Conservation (phyloP, 2,888 invertebrate genomes). For the Hymenopus coronatus region DNA sequence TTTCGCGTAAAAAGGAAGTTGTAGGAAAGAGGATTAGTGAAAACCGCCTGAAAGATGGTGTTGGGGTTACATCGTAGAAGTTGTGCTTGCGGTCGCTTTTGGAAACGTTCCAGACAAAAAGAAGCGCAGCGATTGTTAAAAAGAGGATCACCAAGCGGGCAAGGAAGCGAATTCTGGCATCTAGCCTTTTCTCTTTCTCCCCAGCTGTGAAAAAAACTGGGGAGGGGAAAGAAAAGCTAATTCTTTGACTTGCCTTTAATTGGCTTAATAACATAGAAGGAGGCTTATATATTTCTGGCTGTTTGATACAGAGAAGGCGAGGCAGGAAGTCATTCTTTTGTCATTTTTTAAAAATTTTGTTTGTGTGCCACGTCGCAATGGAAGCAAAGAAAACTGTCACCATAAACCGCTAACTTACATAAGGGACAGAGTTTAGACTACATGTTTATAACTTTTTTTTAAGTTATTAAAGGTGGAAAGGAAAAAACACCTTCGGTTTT, state of each 20-base stretch:
- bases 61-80: neutral
- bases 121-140: neutral
- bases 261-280: conserved; percentile 21
- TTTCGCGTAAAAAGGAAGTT: neutral
- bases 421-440: neutral
- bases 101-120: neutral
- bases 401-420: neutral
- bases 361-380: neutral
- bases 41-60: neutral
- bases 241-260: conserved; percentile 24
- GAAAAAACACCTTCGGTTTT: neutral
- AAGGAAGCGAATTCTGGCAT: neutral
- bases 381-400: neutral
- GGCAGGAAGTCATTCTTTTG: neutral
- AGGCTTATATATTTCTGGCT: neutral
- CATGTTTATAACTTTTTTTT: neutral
- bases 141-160: conserved; percentile 1
- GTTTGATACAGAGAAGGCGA: neutral
- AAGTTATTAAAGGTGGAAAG: neutral
- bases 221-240: neutral
- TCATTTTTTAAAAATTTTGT: neutral
- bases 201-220: neutral
- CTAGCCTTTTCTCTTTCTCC: neutral
- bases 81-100: neutral
- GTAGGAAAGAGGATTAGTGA: neutral